phyloP scores from a whole-genome alignment of 2,113 vertebrate genomes.

The Macquaria ambigua region DNA sequence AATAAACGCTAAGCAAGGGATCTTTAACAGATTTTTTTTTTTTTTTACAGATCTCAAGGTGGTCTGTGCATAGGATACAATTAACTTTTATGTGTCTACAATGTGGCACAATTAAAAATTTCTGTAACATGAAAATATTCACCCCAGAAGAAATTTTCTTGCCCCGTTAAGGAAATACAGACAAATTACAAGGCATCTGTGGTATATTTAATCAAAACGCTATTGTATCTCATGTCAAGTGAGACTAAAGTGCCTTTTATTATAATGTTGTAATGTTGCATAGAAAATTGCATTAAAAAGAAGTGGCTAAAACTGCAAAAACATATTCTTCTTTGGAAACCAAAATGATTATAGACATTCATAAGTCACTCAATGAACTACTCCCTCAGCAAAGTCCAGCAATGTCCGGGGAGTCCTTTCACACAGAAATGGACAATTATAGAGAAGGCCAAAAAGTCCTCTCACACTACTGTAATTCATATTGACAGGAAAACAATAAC shows the following conservation, averaged over 20 bases:
- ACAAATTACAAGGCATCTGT: constrained; percentile 32
- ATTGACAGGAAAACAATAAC: constrained; percentile 82
- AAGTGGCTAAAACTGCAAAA: constrained; percentile 37
- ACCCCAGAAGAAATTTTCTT: background rate
- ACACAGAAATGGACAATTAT: constrained; percentile 48
- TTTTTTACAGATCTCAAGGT: background rate
- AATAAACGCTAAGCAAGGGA: background rate
- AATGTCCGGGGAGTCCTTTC: constrained; percentile 57
- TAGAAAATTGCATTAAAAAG: constrained; percentile 33
- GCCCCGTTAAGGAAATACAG: background rate
- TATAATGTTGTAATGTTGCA: constrained; percentile 30
- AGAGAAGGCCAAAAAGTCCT: constrained; percentile 46
- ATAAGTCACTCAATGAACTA: constrained; percentile 35
- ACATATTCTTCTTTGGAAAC: constrained; percentile 25
- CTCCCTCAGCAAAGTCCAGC: constrained; percentile 31
- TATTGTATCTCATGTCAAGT: constrained; percentile 27
- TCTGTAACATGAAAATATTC: background rate
- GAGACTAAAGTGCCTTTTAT: constrained; percentile 7
- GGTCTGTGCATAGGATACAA: constrained; percentile 2
- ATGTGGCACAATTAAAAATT: background rate
- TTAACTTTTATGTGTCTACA: constrained; percentile 12
- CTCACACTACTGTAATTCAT: constrained; percentile 69
- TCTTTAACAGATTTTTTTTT: background rate
- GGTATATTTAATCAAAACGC: constrained; percentile 23
- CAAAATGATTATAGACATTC: constrained; percentile 28